These are phyloP conservation scores for Sebastes dallii DNA, from an alignment of 2,797 vertebrate species.

Conservation along the genomic window DNA sequence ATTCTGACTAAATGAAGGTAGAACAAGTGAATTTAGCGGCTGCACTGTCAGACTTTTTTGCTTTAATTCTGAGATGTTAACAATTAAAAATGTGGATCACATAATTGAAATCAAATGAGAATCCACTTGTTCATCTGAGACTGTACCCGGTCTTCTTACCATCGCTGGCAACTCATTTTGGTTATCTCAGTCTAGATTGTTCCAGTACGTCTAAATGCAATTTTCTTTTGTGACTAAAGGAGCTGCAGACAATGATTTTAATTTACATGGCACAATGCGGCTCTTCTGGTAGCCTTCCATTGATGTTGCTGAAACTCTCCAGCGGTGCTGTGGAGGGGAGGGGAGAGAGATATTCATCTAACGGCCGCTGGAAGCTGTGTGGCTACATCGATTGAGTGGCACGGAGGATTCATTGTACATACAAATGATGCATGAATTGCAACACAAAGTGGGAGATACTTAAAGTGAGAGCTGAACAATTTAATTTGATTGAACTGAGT, in stretches of 20 bases:
- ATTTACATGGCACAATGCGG: slow-evolving; percentile 40
- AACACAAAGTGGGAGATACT: slow-evolving; percentile 30
- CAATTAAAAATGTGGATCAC: slow-evolving; percentile 28
- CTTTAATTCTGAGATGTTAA: background rate
- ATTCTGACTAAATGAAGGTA: background rate
- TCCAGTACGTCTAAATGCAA: slow-evolving; percentile 11
- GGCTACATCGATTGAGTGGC: slow-evolving; percentile 43
- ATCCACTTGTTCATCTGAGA: background rate
- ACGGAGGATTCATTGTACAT: slow-evolving; percentile 40
- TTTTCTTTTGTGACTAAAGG: slow-evolving; percentile 29
- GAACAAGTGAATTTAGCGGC: background rate
- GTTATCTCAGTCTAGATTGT: slow-evolving; percentile 28
- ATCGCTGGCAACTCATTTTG: slow-evolving; percentile 26
- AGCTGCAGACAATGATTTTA: slow-evolving; percentile 40
- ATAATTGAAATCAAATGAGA: slow-evolving; percentile 33
- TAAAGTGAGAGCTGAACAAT: slow-evolving; percentile 46
- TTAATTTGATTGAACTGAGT: slow-evolving; percentile 53
- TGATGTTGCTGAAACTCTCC: slow-evolving; percentile 42
- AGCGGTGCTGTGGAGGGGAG: background rate
- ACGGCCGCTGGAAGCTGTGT: slow-evolving; percentile 42
- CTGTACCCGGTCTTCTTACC: background rate
- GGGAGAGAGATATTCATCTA: slow-evolving; percentile 39
- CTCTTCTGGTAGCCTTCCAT: slow-evolving; percentile 15
- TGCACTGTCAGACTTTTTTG: background rate
- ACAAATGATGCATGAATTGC: slow-evolving; percentile 49